Conservation (phyloP, 1,140 invertebrate species). For the Lepidostoma basale region DNA sequence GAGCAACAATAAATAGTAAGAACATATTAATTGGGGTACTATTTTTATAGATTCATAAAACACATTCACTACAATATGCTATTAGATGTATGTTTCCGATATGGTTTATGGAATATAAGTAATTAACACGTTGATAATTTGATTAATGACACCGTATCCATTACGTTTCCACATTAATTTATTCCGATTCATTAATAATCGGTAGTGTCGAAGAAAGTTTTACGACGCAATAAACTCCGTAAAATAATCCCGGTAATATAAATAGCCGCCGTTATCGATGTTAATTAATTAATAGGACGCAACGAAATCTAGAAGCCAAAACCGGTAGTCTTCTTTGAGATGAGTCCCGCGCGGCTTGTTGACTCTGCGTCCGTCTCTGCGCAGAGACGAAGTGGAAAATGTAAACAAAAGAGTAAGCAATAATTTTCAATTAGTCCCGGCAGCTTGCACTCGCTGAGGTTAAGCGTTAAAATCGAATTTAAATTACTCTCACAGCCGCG, state of each 20-base stretch:
- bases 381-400: background rate
- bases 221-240: background rate
- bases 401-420: background rate
- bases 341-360: constrained; percentile 9
- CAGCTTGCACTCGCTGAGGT: background rate
- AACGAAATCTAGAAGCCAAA: background rate
- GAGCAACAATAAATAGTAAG: too few relatives aligned
- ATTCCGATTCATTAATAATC: background rate
- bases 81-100: too few relatives aligned
- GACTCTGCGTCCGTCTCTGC: background rate
- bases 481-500: background rate
- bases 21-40: too few relatives aligned
- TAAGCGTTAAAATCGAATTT: constrained; percentile 6
- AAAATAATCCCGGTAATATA: background rate
- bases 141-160: background rate
- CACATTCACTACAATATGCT: too few relatives aligned
- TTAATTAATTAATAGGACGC: constrained; percentile 1
- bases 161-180: background rate
- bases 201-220: background rate
- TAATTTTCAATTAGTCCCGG: constrained; percentile 11
- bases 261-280: background rate
- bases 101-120: too few relatives aligned
- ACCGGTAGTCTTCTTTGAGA: constrained; percentile 9
- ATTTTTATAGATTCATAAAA: too few relatives aligned
- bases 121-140: background rate